Evolutionary conservation across 1,140 invertebrate species (phyloP).

Genomic region (Callitettix versicolor): DNA sequence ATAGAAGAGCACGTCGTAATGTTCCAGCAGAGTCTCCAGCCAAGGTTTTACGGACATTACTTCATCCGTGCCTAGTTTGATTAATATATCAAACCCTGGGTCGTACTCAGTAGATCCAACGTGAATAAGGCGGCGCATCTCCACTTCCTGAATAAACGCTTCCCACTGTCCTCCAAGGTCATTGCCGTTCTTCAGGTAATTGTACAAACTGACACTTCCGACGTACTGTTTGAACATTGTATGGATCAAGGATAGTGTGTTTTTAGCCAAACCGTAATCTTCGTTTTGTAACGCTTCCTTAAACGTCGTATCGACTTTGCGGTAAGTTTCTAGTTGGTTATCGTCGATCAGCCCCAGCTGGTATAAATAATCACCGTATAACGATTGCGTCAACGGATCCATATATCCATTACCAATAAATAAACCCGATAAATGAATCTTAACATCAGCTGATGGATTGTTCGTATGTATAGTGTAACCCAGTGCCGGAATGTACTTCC

Average conservation of each 20-base stretch:
- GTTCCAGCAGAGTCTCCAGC: constrained; percentile 52
- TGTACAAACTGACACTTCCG: constrained; percentile 70
- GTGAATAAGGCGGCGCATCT: constrained; percentile 55
- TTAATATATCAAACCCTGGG: constrained; percentile 37
- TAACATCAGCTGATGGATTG: constrained; percentile 45
- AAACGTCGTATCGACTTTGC: constrained; percentile 30
- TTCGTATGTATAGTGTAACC: constrained; percentile 57
- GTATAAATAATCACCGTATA: constrained; percentile 75
- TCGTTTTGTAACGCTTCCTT: constrained; percentile 39
- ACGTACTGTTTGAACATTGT: constrained; percentile 62
- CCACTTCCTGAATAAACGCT: neutral
- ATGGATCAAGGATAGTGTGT: constrained; percentile 66
- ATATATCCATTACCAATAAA: constrained; percentile 78
- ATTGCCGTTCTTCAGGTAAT: constrained; percentile 38
- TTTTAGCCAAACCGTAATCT: constrained; percentile 40
- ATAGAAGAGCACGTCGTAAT: constrained; percentile 61
- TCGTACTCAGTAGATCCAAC: constrained; percentile 33
- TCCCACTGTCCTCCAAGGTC: constrained; percentile 24
- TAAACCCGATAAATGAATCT: constrained; percentile 57
- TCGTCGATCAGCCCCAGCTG: constrained; percentile 46
- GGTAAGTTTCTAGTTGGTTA: constrained; percentile 12
- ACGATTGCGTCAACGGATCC: constrained; percentile 61
- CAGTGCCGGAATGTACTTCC: constrained; percentile 69
- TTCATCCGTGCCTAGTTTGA: constrained; percentile 56
- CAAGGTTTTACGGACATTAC: constrained; percentile 71